These are phyloP conservation scores for Dasypolia templi DNA, from an alignment of 2,888 invertebrate genomes.

Conservation along the genomic window DNA sequence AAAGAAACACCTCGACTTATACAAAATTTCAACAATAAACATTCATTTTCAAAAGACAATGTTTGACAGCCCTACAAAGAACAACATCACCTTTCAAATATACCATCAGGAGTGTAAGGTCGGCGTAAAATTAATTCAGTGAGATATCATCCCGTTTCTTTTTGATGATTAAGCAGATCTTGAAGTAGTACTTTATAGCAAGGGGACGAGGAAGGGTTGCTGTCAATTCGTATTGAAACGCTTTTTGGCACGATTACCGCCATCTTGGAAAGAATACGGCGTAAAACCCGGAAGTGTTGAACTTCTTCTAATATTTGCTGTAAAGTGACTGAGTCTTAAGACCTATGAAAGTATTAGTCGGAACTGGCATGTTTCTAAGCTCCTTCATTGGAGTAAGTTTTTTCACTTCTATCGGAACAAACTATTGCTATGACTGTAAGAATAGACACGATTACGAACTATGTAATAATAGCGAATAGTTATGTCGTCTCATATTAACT, in stretches of 20 bases:
- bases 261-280: conserved; percentile 15
- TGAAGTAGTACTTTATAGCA: background rate
- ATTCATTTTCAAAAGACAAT: no score
- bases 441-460: no score
- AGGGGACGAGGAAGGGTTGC: background rate
- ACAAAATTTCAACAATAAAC: background rate
- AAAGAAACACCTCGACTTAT: rapidly evolving
- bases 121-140: conserved; percentile 50
- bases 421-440: background rate
- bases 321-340: background rate
- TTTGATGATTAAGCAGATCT: conserved; percentile 20
- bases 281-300: background rate
- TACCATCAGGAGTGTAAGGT: conserved; percentile 46
- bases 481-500: no score
- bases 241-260: background rate
- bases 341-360: background rate
- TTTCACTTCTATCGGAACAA: background rate
- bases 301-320: background rate
- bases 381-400: background rate
- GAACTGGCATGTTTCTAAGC: background rate
- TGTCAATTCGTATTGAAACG: conserved; percentile 6
- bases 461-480: background rate
- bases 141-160: conserved; percentile 38
- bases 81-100: conserved; percentile 53
- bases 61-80: conserved; percentile 52